phyloP scores from a whole-genome alignment of 2,797 vertebrate genomes.

The Coendou prehensilis region DNA sequence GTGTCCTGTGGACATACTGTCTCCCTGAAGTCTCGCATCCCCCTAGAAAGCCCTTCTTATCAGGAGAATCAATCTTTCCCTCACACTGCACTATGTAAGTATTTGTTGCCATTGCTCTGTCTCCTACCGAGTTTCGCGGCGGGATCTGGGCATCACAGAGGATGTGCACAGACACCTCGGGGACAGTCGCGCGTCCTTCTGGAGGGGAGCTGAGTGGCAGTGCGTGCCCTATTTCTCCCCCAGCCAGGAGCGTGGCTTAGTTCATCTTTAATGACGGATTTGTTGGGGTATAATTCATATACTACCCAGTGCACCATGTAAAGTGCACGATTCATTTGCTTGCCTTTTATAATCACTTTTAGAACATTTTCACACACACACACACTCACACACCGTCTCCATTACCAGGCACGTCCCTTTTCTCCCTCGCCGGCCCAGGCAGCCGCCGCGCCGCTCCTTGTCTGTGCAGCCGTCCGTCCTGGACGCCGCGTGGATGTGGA shows the following conservation, averaged over 20 bases:
- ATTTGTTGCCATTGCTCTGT: neutral
- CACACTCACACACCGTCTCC: neutral
- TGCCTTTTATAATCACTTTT: neutral
- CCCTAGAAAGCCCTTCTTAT: neutral
- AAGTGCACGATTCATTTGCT: neutral
- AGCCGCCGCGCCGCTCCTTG: neutral
- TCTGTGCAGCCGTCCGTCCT: neutral
- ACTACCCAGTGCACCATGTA: neutral
- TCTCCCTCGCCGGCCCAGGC: neutral
- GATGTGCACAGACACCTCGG: no score
- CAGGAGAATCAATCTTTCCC: neutral
- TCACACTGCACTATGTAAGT: neutral
- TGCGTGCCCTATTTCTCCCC: neutral
- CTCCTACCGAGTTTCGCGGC: neutral
- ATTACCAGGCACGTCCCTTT: neutral
- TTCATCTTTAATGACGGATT: neutral
- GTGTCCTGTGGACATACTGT: neutral
- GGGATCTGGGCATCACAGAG: neutral
- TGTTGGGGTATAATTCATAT: neutral
- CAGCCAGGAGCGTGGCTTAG: neutral
- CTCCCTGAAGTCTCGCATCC: neutral
- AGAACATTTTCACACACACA: neutral
- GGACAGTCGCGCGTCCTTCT: neutral
- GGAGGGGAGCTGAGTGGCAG: neutral
- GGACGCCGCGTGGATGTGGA: neutral